Evolutionary conservation across 2,113 vertebrate genomes (phyloP), one percentile per base, ranked within the genome.

Genomic region (Hemicordylus capensis): DNA sequence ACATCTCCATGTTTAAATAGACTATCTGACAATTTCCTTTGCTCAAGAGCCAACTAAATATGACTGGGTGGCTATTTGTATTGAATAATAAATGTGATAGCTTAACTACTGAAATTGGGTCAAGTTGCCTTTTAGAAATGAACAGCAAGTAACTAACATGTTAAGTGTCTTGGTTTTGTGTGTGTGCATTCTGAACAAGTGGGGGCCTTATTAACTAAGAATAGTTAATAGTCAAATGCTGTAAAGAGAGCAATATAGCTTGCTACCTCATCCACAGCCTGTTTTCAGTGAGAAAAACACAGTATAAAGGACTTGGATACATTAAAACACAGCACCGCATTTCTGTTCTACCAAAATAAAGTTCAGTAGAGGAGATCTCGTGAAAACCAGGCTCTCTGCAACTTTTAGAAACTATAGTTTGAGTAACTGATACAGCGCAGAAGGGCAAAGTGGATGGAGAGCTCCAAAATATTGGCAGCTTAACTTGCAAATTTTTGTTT

Each of bases 401-500:
- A 73, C 69, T 85, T 44, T 85, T 44, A 85, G 72, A 90, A 91
- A 70, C 88, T 85, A 86, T 92, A 93, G 86, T 88, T 90, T 83
- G 90, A 82, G 83, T 88, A 90, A 74, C 34, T 90, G 58, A 19
- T 76, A 39, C 14, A 89, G 72, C 75, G 63, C 42, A 88, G 87
- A 89, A 75, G 88, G 67, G 67, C 67, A 69, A 61, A 79, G 70
- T 59, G 15, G 37, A 58, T 14, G 6, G 9, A 59, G 70, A 88
- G 89, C 37, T 88, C 48, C 90, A 90, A 91, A 88, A 90, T 93
- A 92, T 69, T 93, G 90, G 93, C 90, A 86, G 56, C 59, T 0
- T 1, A 91, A 86, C 89, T 94, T 88, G 85, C 86, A 86, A 84
- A 80, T 77, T 92, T 93, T 90, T 91, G 85, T 91, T 92, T 93